Evolutionary conservation across 2,888 invertebrate species (phyloP).

Genomic region (Drosophila tripunctata): DNA sequence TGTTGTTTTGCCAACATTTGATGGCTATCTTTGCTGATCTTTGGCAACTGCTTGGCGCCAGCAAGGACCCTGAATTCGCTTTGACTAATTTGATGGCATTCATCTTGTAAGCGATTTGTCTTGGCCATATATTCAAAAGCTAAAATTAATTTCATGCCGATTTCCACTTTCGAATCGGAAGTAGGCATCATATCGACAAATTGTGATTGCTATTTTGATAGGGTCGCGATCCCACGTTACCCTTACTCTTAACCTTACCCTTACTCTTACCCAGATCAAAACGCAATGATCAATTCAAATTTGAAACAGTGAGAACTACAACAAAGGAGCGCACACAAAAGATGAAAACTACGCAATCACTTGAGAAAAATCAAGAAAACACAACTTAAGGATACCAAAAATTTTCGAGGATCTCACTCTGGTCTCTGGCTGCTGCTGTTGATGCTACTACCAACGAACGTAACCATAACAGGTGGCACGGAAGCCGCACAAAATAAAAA

Average conservation of each 20-base stretch:
- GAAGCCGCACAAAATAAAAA: slow-evolving; percentile 82
- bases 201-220: slow-evolving; percentile 78
- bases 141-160: slow-evolving; percentile 65
- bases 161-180: slow-evolving; percentile 66
- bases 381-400: slow-evolving; percentile 37
- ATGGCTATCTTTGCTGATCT: slow-evolving; percentile 64
- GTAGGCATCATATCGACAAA: slow-evolving; percentile 79
- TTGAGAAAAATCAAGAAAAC: slow-evolving; percentile 80
- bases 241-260: slow-evolving; percentile 54
- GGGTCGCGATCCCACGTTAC: slow-evolving; percentile 66
- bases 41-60: slow-evolving; percentile 59
- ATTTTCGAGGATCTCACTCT: slow-evolving; percentile 63
- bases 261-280: slow-evolving; percentile 59
- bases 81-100: slow-evolving; percentile 48
- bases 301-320: slow-evolving; percentile 70
- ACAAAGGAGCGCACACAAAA: slow-evolving; percentile 60
- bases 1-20: slow-evolving; percentile 71
- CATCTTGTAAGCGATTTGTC: slow-evolving; percentile 39
- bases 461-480: slow-evolving; percentile 81
- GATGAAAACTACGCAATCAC: slow-evolving; percentile 80
- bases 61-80: slow-evolving; percentile 26
- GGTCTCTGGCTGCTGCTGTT: slow-evolving; percentile 44
- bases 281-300: slow-evolving; percentile 77
- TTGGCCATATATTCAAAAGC: slow-evolving; percentile 7
- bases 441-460: slow-evolving; percentile 28